phyloP scores from a whole-genome alignment of 2,888 invertebrate genomes.

The Oscheius sp. region DNA sequence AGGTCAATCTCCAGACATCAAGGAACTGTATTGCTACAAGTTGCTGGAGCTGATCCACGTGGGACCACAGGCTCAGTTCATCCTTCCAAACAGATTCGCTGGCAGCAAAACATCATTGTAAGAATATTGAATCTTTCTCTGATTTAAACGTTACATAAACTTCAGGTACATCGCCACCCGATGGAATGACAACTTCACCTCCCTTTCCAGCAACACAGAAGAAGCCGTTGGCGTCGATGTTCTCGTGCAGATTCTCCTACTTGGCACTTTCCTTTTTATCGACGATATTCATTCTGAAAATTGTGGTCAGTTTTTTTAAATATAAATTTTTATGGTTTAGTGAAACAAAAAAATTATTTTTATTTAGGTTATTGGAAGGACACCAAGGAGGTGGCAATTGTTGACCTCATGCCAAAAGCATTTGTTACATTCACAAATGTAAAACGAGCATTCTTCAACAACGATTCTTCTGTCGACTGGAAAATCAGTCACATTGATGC shows the following conservation, averaged over 20 bases:
- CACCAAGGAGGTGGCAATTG: constrained; percentile 39
- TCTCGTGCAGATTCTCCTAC: constrained; percentile 34
- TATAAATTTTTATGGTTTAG: constrained; percentile 24
- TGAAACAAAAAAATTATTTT: constrained; percentile 33
- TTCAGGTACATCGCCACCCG: too few relatives aligned
- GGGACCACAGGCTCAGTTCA: too few relatives aligned
- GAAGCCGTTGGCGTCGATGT: constrained; percentile 28
- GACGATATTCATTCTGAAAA: constrained; percentile 36
- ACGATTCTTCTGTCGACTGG: neutral
- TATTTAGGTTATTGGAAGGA: constrained; percentile 37
- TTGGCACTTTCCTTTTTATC: constrained; percentile 32
- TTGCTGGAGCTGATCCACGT: too few relatives aligned
- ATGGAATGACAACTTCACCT: too few relatives aligned
- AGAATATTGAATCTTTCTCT: too few relatives aligned
- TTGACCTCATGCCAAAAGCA: constrained; percentile 36
- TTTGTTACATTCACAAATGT: constrained; percentile 33
- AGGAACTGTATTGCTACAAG: too few relatives aligned
- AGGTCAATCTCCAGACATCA: too few relatives aligned
- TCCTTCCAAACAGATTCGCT: too few relatives aligned
- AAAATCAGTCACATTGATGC: constrained; percentile 5
- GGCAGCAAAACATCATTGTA: too few relatives aligned
- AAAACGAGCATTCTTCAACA: constrained; percentile 26
- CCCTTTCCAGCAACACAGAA: too few relatives aligned
- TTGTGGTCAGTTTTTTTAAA: constrained; percentile 33
- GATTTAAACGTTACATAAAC: too few relatives aligned